Percentiles rank a stretch among this genome's conserved stretches.
Evolutionary conservation across 2,888 invertebrate genomes (phyloP).

Genomic region (Hymenopus coronatus): DNA sequence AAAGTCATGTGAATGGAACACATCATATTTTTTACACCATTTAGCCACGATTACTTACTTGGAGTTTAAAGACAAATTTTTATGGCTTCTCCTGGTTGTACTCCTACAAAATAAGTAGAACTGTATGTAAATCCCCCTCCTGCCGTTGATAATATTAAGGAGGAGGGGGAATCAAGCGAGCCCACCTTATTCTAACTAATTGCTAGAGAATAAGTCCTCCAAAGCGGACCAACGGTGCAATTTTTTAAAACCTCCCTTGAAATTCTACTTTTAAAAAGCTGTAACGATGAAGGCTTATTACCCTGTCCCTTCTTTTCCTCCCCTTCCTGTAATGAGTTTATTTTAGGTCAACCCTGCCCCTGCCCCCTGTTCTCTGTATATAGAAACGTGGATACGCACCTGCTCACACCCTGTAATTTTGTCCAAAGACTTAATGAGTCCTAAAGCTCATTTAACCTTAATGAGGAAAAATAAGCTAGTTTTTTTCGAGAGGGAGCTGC

Average conservation of each 20-base stretch:
- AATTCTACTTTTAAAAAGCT: conserved; percentile 20
- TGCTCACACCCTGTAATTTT: conserved; percentile 23
- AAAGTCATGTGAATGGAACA: too few relatives aligned
- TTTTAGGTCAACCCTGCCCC: conserved; percentile 13
- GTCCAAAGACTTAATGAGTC: conserved; percentile 29
- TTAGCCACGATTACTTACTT: background rate
- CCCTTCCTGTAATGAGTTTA: conserved; percentile 21
- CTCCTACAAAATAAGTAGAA: background rate
- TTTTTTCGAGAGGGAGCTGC: background rate
- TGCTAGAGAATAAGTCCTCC: background rate
- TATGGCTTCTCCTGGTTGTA: background rate
- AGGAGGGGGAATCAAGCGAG: background rate
- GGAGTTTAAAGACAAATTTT: background rate
- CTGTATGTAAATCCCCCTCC: background rate
- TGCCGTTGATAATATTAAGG: background rate
- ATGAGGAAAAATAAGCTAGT: conserved; percentile 31
- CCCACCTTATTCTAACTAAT: background rate
- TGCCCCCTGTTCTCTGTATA: conserved; percentile 3
- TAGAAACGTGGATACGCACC: conserved; percentile 18
- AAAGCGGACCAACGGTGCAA: conserved; percentile 6
- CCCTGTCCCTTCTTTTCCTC: conserved; percentile 7
- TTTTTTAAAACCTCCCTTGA: conserved; percentile 19
- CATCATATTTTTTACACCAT: too few relatives aligned
- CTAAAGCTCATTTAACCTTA: conserved; percentile 29
- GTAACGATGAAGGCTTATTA: conserved; percentile 15